Percentiles rank a stretch among this genome's conserved stretches.
These are phyloP conservation scores for Lepisosteus oculatus DNA, from an alignment of 2,113 vertebrate species.

Conservation along the genomic window DNA sequence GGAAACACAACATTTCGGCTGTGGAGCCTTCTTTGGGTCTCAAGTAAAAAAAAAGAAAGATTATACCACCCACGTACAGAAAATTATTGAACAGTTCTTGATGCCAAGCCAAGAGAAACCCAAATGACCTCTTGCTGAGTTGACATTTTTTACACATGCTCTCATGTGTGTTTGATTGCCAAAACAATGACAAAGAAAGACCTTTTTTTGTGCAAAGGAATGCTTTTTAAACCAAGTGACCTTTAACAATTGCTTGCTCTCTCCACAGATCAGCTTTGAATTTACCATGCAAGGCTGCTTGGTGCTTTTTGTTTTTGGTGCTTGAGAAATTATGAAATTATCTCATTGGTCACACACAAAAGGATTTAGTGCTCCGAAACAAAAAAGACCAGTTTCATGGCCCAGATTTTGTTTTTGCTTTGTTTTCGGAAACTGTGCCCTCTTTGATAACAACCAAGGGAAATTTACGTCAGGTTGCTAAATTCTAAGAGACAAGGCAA, in stretches of 20 bases:
- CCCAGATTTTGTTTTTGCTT: slow-evolving; percentile 8
- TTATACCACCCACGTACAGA: no score
- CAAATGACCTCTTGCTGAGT: no score
- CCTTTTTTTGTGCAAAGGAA: not conserved
- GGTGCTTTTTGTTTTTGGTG: slow-evolving; percentile 4
- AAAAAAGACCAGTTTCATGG: slow-evolving; percentile 29
- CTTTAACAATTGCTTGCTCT: slow-evolving; percentile 21
- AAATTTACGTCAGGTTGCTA: slow-evolving; percentile 35
- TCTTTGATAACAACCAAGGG: slow-evolving; percentile 43
- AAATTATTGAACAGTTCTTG: no score
- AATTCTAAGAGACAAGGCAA: slow-evolving; percentile 40
- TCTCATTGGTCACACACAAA: slow-evolving; percentile 46
- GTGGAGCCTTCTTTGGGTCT: no score
- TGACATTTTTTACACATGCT: not conserved
- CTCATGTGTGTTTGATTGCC: not conserved
- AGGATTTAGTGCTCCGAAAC: slow-evolving; percentile 26
- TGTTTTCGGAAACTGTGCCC: slow-evolving; percentile 29
- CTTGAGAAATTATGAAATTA: slow-evolving; percentile 39
- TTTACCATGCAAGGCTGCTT: slow-evolving; percentile 12
- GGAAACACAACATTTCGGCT: no score
- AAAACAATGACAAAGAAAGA: not conserved
- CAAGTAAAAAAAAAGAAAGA: no score
- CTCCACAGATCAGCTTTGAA: slow-evolving; percentile 23
- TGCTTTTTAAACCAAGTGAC: slow-evolving; percentile 27
- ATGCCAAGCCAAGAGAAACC: no score